Percentiles rank a stretch among this genome's conserved stretches.
Conservation (phyloP, 2,888 invertebrate genomes). For the Drosophila prolongata region DNA sequence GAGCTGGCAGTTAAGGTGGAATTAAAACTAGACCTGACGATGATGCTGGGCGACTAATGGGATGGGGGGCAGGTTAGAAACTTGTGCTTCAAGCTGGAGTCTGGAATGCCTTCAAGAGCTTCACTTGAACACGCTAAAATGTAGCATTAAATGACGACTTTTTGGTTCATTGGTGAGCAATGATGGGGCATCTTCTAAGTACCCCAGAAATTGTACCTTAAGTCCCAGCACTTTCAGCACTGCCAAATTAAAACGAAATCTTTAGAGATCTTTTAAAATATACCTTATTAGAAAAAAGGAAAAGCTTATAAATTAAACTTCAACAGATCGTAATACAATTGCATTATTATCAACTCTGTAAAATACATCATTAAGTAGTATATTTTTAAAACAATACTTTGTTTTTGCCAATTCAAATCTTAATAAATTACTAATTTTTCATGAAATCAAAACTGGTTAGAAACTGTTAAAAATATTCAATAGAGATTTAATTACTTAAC, state of each 20-base stretch:
- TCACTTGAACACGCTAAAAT: constrained; percentile 7
- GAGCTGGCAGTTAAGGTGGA: constrained; percentile 38
- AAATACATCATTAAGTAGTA: no score
- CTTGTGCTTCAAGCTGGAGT: constrained; percentile 7
- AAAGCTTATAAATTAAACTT: no score
- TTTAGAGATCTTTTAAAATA: no score
- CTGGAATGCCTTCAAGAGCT: constrained; percentile 15
- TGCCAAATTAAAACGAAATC: background rate
- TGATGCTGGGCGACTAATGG: constrained; percentile 30
- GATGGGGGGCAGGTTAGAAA: constrained; percentile 3
- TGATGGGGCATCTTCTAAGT: background rate
- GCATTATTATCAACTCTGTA: no score
- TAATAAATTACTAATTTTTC: no score
- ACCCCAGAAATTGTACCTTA: background rate
- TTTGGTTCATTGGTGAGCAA: constrained; percentile 2
- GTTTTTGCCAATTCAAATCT: no score
- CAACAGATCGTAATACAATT: background rate
- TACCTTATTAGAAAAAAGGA: no score
- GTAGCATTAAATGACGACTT: constrained; percentile 11
- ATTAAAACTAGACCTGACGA: constrained; percentile 47
- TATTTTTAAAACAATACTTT: no score
- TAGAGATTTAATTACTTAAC: no score
- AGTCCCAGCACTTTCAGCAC: background rate
- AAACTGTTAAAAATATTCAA: no score
- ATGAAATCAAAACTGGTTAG: no score